A percentile compares a stretch with the other conserved stretches of the same genome.
Evolutionary conservation across 2,797 vertebrate genomes (phyloP).

Genomic region (Hemibagrus guttatus): DNA sequence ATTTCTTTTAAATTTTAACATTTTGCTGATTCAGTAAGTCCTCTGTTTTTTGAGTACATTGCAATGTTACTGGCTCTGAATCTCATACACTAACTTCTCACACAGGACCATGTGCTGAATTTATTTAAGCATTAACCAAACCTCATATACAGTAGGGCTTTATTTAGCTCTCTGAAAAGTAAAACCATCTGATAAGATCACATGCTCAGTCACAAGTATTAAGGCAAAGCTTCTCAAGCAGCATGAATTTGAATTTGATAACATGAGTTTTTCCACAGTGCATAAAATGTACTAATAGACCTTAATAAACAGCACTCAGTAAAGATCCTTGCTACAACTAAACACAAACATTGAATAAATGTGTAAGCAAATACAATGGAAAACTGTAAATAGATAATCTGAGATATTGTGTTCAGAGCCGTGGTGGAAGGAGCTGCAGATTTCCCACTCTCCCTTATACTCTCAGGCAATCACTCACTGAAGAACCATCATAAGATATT

Average conservation of each 20-base stretch:
- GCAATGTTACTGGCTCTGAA: not conserved
- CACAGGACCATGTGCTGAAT: not conserved
- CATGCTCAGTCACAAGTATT: slow-evolving; percentile 25
- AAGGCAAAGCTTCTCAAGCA: not conserved
- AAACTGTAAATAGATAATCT: not conserved
- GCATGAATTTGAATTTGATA: no score
- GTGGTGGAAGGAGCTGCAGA: not conserved
- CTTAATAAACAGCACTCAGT: not conserved
- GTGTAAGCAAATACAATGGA: not conserved
- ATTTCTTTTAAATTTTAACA: no score
- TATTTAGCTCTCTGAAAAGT: not conserved
- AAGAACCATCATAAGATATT: not conserved
- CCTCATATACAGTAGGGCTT: not conserved
- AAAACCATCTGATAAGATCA: slow-evolving; percentile 12
- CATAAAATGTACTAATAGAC: not conserved
- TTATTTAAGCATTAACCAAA: not conserved
- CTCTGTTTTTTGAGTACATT: not conserved
- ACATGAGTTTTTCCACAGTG: not conserved
- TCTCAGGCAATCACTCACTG: not conserved
- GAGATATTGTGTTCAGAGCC: no score
- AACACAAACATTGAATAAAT: not conserved
- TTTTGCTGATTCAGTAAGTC: not conserved
- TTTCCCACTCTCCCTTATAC: not conserved
- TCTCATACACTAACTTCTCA: not conserved
- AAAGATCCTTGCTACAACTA: not conserved